Conservation (phyloP, 2,113 vertebrate genomes). For the Bombycilla garrulus region DNA sequence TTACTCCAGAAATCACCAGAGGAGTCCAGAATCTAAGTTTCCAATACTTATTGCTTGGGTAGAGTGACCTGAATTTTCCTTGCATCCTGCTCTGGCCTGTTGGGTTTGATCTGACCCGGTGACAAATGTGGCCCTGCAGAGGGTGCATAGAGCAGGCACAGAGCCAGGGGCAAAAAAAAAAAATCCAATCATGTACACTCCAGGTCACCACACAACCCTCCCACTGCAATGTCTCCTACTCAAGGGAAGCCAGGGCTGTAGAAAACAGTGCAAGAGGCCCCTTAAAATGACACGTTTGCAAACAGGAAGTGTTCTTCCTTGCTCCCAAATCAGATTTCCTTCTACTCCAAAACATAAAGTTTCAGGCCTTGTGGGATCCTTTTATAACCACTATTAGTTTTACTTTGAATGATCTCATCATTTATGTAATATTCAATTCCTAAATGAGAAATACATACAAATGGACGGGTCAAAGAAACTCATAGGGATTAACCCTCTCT, state of each 20-base stretch:
- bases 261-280: background rate
- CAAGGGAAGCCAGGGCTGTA: background rate
- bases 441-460: background rate
- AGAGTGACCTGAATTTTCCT: background rate
- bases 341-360: background rate
- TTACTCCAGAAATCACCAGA: background rate
- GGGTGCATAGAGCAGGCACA: background rate
- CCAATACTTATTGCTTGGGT: background rate
- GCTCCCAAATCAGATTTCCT: background rate
- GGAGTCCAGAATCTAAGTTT: background rate
- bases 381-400: slow-evolving; percentile 10
- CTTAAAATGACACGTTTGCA: background rate
- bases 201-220: background rate
- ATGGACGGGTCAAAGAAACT: slow-evolving; percentile 15
- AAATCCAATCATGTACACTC: background rate
- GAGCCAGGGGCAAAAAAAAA: background rate
- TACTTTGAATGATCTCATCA: slow-evolving; percentile 35
- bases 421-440: slow-evolving; percentile 16
- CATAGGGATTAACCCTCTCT: slow-evolving; percentile 14
- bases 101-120: fast-evolving
- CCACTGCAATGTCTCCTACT: background rate
- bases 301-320: background rate
- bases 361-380: background rate
- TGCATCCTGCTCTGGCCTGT: background rate
- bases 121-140: fast-evolving